Percentiles rank a stretch among this genome's conserved stretches.
Evolutionary conservation across 2,888 invertebrate genomes (phyloP).

Genomic region (Apodemia duryi): DNA sequence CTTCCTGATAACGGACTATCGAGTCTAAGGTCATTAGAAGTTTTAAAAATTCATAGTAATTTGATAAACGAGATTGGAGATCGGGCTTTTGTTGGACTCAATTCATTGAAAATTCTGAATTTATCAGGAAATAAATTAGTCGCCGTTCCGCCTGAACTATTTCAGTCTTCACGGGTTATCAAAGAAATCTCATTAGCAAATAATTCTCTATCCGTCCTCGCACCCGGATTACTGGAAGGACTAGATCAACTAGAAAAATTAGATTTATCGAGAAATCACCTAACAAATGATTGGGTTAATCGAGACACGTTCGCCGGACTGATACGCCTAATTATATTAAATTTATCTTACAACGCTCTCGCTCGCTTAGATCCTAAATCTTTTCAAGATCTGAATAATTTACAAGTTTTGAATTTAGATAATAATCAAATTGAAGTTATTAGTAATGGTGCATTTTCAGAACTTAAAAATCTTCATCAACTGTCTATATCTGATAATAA

Average conservation of each 20-base stretch:
- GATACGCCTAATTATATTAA: conserved; percentile 85
- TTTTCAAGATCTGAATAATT: conserved; percentile 85
- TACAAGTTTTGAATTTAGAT: conserved; percentile 87
- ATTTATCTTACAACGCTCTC: conserved; percentile 85
- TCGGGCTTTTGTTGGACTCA: conserved; percentile 85
- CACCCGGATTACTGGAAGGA: conserved; percentile 86
- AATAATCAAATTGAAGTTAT: conserved; percentile 85
- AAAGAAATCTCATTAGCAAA: conserved; percentile 86
- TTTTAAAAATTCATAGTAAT: conserved; percentile 87
- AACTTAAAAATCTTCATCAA: conserved; percentile 87
- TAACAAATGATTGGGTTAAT: conserved; percentile 87
- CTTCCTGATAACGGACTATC: conserved; percentile 86
- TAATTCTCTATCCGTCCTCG: conserved; percentile 87
- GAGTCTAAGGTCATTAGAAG: conserved; percentile 83
- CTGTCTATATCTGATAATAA: conserved; percentile 86
- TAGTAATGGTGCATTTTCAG: conserved; percentile 85
- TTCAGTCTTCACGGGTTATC: conserved; percentile 84
- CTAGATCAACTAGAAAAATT: conserved; percentile 85
- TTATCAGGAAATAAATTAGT: conserved; percentile 89
- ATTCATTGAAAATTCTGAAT: conserved; percentile 84
- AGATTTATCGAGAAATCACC: conserved; percentile 85
- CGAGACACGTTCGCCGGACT: conserved; percentile 87
- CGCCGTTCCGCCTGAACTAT: conserved; percentile 88
- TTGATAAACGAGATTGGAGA: conserved; percentile 86
- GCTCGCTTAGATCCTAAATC: conserved; percentile 84